phyloP scores from a whole-genome alignment of 2,888 invertebrate genomes.

The Ctena decussata region DNA sequence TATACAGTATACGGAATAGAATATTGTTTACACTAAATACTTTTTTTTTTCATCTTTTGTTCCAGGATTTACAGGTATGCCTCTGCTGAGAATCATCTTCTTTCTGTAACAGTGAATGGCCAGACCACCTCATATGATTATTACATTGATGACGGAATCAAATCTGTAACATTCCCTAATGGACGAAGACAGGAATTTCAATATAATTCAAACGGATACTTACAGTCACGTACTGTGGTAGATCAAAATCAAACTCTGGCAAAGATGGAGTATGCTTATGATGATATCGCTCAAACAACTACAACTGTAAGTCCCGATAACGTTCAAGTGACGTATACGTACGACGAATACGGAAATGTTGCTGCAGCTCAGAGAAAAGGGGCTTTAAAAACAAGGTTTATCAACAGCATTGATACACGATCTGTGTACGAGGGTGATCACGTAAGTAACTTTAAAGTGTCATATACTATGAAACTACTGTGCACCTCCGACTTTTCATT shows the following conservation, averaged over 20 bases:
- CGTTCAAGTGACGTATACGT: not conserved
- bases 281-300: not conserved
- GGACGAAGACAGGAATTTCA: not conserved
- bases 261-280: not conserved
- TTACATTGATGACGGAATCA: not conserved
- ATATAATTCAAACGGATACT: not conserved
- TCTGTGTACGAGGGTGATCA: slow-evolving; percentile 15
- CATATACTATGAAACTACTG: too few species aligned
- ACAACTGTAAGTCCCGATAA: not conserved
- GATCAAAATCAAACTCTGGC: not conserved
- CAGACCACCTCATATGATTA: not conserved
- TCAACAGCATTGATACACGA: not conserved
- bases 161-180: not conserved
- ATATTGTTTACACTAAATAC: too few species aligned
- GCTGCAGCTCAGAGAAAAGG: not conserved
- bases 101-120: not conserved
- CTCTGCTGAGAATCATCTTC: not conserved
- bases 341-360: slow-evolving; percentile 20
- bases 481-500: too few species aligned
- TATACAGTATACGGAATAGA: too few species aligned
- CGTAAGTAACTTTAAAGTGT: too few species aligned
- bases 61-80: not conserved
- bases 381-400: slow-evolving; percentile 4
- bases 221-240: not conserved
- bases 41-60: too few species aligned